Evolutionary conservation across 2,797 vertebrate genomes (phyloP).

Genomic region (Sebastes vulpes): DNA sequence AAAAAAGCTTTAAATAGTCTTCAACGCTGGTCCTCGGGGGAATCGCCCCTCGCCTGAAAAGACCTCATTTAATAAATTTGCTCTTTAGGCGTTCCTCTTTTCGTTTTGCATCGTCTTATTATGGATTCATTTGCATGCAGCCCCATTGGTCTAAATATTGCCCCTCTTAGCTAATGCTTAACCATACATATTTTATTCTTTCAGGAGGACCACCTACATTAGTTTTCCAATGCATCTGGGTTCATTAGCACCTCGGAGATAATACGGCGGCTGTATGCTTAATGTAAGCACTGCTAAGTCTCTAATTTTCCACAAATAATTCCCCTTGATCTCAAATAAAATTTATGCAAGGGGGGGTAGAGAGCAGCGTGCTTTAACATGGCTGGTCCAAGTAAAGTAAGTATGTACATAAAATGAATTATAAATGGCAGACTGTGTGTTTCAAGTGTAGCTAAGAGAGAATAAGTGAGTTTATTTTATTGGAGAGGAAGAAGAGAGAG

Average conservation of each 20-base stretch:
- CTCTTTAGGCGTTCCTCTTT: slow-evolving; percentile 85
- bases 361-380: slow-evolving; percentile 73
- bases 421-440: slow-evolving; percentile 70
- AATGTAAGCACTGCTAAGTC: slow-evolving; percentile 85
- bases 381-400: slow-evolving; percentile 79
- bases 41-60: slow-evolving; percentile 79
- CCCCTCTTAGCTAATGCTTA: slow-evolving; percentile 84
- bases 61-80: slow-evolving; percentile 90
- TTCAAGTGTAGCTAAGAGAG: slow-evolving; percentile 54
- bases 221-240: slow-evolving; percentile 70
- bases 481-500: background rate
- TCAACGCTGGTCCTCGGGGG: slow-evolving; percentile 75
- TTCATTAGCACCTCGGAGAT: slow-evolving; percentile 87
- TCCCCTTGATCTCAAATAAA: slow-evolving; percentile 84
- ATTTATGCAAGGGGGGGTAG: slow-evolving; percentile 75
- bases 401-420: slow-evolving; percentile 83
- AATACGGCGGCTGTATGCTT: slow-evolving; percentile 78
- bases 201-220: slow-evolving; percentile 86
- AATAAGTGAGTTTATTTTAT: slow-evolving; percentile 45
- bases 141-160: slow-evolving; percentile 83
- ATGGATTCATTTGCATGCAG: slow-evolving; percentile 78
- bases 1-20: slow-evolving; percentile 85
- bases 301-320: slow-evolving; percentile 88
- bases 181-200: slow-evolving; percentile 83
- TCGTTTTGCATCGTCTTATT: slow-evolving; percentile 85